Conservation (phyloP, 1,140 invertebrate species). For the Cotesia vestalis region DNA sequence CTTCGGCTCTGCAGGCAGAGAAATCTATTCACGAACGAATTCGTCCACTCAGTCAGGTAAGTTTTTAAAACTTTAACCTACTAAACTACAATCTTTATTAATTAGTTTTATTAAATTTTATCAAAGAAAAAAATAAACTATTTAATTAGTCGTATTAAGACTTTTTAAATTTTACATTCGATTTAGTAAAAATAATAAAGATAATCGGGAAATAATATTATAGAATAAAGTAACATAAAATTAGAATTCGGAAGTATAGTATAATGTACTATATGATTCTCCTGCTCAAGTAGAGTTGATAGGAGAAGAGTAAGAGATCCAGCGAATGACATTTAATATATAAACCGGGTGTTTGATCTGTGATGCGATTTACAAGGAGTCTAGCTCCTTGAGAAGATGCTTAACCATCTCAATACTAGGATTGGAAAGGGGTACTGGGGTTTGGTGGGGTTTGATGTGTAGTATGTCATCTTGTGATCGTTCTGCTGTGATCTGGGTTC, state of each 20-base stretch:
- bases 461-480: constrained; percentile 63
- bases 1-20: constrained; percentile 89
- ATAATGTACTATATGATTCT: no score
- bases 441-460: constrained; percentile 52
- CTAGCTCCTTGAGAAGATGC: constrained; percentile 28
- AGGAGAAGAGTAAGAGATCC: constrained; percentile 1
- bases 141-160: background rate
- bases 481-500: constrained; percentile 55
- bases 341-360: constrained; percentile 64
- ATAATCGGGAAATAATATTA: no score
- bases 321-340: constrained; percentile 63
- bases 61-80: constrained; percentile 41
- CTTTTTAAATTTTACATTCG: no score
- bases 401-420: constrained; percentile 41
- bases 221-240: background rate
- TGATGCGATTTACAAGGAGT: constrained; percentile 65
- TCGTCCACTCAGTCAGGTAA: constrained; percentile 86
- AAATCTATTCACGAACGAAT: constrained; percentile 90
- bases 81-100: no score
- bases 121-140: background rate
- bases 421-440: no score
- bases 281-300: background rate
- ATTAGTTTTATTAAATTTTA: background rate
- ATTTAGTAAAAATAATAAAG: no score
- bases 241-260: constrained; percentile 2